Evolutionary conservation across 35 echinoderm and acorn worm species (phyloP), one percentile per base, ranked within the genome.

Genomic region (Eucidaris tribuloides): DNA sequence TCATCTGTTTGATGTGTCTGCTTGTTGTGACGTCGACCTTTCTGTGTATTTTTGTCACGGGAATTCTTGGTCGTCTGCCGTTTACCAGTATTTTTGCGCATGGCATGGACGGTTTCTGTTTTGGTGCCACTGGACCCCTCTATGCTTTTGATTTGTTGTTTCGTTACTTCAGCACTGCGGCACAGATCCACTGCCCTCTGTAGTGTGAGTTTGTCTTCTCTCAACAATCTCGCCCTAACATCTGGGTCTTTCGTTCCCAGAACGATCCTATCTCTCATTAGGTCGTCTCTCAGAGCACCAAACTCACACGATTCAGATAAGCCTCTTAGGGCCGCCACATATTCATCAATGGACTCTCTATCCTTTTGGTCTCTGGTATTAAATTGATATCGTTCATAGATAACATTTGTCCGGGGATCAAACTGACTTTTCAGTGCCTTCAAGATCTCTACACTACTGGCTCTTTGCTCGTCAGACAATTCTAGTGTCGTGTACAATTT

Each of bases 371-470:
- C 45, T 32, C 46, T 49, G 25, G 19, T 49, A 7, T 81, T 58
- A 31, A 54, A 81, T 13, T 31, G 27, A 28, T 81, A 81, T 61
- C 78, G 44, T 56, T 81, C 7, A 39, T 81, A 81, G 1, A 59
- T 49, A n/a, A 81, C 54, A 59, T 81, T 81, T n/a, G 9, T 7
- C 27, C 18, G 54, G 28, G 54, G 46, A 36, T 81, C 45, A 81
- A 56, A 77, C 39, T 77, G 39, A 5, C 35, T 43, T 77, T 43
- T 43, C 39, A 77, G 18, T 24, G 33, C 42, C 33, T 34, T 41
- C 5, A 77, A 23, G 38, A 77, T 77, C 20, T 31, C 22, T 5
- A n/a, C 22, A 14, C 33, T 35, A 42, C 35, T 42, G 22, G 11
- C 42, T 43, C 38, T 77, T 2, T 77, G 38, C 20, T 42, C 71